These are phyloP conservation scores for Phenganax subtilis DNA, from an alignment of 92 coral and sea anemone genomes.

Conservation along the genomic window DNA sequence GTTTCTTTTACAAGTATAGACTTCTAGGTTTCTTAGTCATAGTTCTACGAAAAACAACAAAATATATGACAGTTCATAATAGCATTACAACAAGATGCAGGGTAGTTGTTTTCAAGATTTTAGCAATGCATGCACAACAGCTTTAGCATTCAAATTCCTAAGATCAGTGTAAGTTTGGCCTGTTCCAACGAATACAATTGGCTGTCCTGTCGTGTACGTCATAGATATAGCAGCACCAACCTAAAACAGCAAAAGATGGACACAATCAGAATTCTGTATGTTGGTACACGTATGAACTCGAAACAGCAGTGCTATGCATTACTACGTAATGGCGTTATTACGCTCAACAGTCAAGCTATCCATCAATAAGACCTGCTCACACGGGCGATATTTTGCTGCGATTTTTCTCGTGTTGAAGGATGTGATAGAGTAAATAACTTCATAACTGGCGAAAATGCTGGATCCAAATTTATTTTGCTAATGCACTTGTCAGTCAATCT, in stretches of 20 bases:
- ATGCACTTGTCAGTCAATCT: no score
- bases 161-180: slow-evolving; percentile 96
- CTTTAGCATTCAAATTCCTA: slow-evolving; percentile 88
- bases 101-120: slow-evolving; percentile 53
- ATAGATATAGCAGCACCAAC: slow-evolving; percentile 99
- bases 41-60: neutral
- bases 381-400: no score
- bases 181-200: slow-evolving; percentile 97
- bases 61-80: neutral
- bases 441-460: no score
- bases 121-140: slow-evolving; percentile 89
- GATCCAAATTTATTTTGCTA: no score
- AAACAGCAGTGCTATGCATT: neutral
- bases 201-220: slow-evolving; percentile 99
- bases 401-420: no score
- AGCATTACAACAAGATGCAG: neutral
- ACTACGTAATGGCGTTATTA: neutral
- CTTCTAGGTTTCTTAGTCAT: neutral
- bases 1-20: neutral
- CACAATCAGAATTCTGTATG: neutral
- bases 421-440: no score
- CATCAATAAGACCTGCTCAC: no score
- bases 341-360: no score
- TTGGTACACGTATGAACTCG: neutral
- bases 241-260: slow-evolving; percentile 30